These are phyloP conservation scores for Rhynchonycteris naso DNA, from an alignment of 2,797 vertebrate species.

Conservation along the genomic window DNA sequence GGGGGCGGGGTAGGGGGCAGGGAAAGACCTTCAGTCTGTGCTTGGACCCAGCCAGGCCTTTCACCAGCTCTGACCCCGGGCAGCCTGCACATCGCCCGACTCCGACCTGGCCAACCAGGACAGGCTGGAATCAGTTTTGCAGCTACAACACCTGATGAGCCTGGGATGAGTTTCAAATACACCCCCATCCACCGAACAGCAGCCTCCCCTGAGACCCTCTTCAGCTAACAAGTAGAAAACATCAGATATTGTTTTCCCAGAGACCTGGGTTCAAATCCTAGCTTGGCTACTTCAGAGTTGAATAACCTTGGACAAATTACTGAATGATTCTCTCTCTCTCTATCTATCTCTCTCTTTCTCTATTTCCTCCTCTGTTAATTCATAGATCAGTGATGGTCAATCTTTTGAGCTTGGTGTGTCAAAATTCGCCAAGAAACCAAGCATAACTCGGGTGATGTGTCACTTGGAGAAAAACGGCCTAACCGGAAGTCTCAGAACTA, in stretches of 20 bases:
- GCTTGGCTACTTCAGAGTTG: neutral
- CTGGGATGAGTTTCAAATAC: neutral
- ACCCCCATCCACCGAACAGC: neutral
- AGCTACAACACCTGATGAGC: accelerated
- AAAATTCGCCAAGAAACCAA: too few species aligned
- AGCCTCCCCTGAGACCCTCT: neutral
- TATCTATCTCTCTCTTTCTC: too few species aligned
- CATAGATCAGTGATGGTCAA: too few species aligned
- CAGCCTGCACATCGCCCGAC: accelerated
- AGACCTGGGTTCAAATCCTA: neutral
- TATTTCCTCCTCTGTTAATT: neutral
- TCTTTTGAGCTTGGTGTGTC: too few species aligned
- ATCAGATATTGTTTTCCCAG: neutral
- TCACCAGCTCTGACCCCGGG: accelerated
- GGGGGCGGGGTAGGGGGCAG: too few species aligned
- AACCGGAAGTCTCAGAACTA: too few species aligned
- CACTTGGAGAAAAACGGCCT: too few species aligned
- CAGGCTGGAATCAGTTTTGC: too few species aligned
- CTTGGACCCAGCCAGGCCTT: too few species aligned
- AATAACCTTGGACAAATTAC: neutral
- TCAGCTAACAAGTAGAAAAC: neutral
- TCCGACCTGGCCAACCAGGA: accelerated
- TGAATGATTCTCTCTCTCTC: neutral
- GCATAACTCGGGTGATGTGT: too few species aligned
- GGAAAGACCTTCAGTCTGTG: too few species aligned